Conservation (phyloP, 2,888 invertebrate species). For the Lutraria lutraria region DNA sequence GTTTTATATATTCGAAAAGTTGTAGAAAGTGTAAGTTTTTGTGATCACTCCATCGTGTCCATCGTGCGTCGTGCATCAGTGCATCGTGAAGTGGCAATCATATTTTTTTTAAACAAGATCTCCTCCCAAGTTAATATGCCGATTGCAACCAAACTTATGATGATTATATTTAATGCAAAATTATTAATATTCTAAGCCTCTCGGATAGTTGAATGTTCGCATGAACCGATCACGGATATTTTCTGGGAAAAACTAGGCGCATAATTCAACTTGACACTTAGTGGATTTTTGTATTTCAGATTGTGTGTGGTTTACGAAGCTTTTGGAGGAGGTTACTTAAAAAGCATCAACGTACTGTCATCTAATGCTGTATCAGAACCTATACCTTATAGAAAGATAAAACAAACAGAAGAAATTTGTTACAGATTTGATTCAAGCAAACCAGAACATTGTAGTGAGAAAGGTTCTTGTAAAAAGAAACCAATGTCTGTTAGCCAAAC, state of each 20-base stretch:
- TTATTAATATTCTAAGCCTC: neutral
- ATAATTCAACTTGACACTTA: neutral
- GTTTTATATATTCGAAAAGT: too few species aligned
- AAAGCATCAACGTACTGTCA: neutral
- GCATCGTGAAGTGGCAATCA: too few species aligned
- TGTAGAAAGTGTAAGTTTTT: too few species aligned
- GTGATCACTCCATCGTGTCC: too few species aligned
- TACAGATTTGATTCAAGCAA: conserved; percentile 8
- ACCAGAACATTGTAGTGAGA: conserved; percentile 1
- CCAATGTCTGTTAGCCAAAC: neutral
- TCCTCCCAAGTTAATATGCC: too few species aligned
- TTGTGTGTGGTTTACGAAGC: conserved; percentile 20
- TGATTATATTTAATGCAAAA: too few species aligned
- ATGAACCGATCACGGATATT: neutral
- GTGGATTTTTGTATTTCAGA: conserved; percentile 1
- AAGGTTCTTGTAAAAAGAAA: neutral
- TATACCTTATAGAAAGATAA: conserved; percentile 13
- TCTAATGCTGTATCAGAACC: neutral
- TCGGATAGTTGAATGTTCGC: neutral
- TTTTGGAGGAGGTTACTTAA: conserved; percentile 21
- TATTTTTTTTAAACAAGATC: too few species aligned
- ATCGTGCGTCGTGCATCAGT: too few species aligned
- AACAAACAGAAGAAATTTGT: neutral
- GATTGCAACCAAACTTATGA: too few species aligned
- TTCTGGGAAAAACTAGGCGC: neutral